Evolutionary conservation across 2,113 vertebrate genomes (phyloP).

Genomic region (Recurvirostra avosetta): DNA sequence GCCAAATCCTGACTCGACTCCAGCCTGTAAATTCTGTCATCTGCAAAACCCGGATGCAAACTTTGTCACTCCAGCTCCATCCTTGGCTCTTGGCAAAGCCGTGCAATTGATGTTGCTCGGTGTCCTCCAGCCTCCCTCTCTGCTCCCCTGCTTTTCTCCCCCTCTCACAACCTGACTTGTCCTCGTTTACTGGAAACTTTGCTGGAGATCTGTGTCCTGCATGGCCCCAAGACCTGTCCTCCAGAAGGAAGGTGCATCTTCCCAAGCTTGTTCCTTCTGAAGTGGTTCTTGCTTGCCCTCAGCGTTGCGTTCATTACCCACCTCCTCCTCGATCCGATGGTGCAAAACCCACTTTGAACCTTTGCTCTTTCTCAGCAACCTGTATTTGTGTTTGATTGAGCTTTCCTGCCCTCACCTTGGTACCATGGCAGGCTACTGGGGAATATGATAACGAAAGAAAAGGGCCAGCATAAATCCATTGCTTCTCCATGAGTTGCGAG

Average conservation of each 20-base stretch:
- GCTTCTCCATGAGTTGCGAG: fast-evolving
- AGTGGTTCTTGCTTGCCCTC: not conserved
- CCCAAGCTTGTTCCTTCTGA: not conserved
- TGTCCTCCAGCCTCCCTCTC: not conserved
- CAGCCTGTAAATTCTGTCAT: not conserved
- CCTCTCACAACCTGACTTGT: not conserved
- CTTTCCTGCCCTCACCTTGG: not conserved
- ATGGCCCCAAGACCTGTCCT: not conserved
- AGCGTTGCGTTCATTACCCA: fast-evolving
- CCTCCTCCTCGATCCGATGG: not conserved
- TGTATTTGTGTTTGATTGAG: not conserved
- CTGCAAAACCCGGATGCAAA: not conserved
- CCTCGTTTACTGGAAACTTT: not conserved
- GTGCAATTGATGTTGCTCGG: not conserved
- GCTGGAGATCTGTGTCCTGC: not conserved
- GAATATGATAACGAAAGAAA: not conserved
- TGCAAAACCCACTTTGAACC: not conserved
- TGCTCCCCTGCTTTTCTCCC: not conserved
- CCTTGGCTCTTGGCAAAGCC: not conserved
- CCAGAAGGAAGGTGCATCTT: not conserved
- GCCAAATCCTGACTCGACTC: not conserved
- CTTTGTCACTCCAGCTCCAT: not conserved
- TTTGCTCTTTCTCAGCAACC: not conserved
- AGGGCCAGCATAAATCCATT: not conserved
- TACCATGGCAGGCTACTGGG: not conserved